Evolutionary conservation across 2,888 invertebrate genomes (phyloP).

Genomic region (Calliscelio sp.): DNA sequence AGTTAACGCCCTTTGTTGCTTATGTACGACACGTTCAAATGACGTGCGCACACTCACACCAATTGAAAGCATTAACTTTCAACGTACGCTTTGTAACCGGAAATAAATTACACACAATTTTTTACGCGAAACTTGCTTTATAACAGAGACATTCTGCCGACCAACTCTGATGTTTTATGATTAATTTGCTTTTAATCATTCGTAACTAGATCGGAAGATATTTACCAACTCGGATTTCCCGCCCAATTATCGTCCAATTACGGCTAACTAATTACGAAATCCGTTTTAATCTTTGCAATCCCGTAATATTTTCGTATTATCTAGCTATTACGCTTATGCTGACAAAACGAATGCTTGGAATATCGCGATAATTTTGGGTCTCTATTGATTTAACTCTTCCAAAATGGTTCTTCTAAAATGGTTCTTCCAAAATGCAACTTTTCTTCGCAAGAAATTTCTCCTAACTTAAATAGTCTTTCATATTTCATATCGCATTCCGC

Average conservation of each 20-base stretch:
- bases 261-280: neutral
- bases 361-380: neutral
- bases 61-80: conserved; percentile 65
- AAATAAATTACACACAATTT: conserved; percentile 46
- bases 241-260: conserved; percentile 22
- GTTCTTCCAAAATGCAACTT: no score
- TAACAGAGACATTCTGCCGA: neutral
- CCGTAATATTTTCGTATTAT: neutral
- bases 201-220: conserved; percentile 2
- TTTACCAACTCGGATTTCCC: neutral
- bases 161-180: neutral
- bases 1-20: conserved; percentile 30
- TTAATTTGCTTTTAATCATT: conserved; percentile 17
- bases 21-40: conserved; percentile 45
- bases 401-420: no score
- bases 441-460: neutral
- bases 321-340: no score
- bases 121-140: conserved; percentile 7
- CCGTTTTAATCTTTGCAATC: neutral
- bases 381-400: no score
- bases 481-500: conserved; percentile 26
- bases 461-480: neutral
- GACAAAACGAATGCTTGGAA: neutral
- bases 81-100: conserved; percentile 24
- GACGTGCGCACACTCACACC: conserved; percentile 36